Base-by-base conservation (phyloP, 2,797 vertebrate species). In the Hypotaenidia philippensis region DNA sequence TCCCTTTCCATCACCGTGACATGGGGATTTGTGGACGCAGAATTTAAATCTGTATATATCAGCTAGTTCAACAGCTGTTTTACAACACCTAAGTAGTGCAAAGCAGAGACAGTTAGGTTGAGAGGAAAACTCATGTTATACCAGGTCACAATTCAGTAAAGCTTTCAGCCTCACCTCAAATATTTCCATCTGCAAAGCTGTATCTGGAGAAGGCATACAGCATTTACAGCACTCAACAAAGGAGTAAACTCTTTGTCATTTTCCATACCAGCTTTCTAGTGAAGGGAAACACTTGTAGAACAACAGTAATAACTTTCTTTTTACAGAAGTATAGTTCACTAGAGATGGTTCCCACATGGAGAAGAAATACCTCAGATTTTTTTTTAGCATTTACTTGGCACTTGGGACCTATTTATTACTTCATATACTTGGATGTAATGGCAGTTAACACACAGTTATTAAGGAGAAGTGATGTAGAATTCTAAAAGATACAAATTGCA, bases 301-400 rank as follows among this genome's bases (percentile, higher is more conserved):
- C 95, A 96, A 88, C 79, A 95, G 77, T 84, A 97, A 87, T 95
- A 96, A 89, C 65, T 94, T 91, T 85, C 45, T 56, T 93, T 90
- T 78, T 83, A 86, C 75, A 16, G 57, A 96, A 94, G 69, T 96
- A 63, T 55, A 90, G 68, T 84, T 94, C 80, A 9, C 80, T 92
- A 89, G 93, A 90, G 93, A 96, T 97, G 94, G 79, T 95, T 98
- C 94, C 96, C 97, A 96, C 81, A 96, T 97, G 96, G 90, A 86
- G 19, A 87, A 96, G 95, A 96, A 95, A 93, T 91, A 60, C 77
- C 80, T 87, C 50, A 22, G 83, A 65, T 65, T 90, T 95, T 88
- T 79, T 79, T 94, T 97, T 94, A 87, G n/a, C 31, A 59, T 97
- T 97, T 92, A 88, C 83, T 94, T 96, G 94, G 87, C 96, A 94